Conservation (phyloP, 1,140 invertebrate species). For the Brachionus koreanus region DNA sequence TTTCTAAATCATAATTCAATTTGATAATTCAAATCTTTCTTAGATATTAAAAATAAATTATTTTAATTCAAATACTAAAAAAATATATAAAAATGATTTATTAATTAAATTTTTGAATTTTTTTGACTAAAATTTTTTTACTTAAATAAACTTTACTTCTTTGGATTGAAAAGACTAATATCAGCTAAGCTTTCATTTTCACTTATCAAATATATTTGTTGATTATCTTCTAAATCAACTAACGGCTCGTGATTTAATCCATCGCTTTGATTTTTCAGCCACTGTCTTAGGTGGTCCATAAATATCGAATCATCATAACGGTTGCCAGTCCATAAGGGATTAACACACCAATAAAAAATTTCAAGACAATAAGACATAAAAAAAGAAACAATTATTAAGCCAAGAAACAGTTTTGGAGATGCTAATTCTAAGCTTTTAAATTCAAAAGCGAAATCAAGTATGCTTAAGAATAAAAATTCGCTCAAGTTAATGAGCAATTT, state of each 20-base stretch:
- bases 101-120: too few species aligned
- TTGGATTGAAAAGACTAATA: too few species aligned
- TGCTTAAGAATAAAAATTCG: background rate
- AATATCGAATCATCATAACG: background rate
- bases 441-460: background rate
- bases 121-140: background rate
- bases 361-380: background rate
- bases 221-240: background rate
- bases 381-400: background rate
- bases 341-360: background rate
- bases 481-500: background rate
- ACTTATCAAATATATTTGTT: background rate
- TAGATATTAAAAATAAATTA: too few species aligned
- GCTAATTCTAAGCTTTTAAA: background rate
- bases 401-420: background rate
- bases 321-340: background rate
- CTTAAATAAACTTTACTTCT: background rate
- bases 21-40: too few species aligned
- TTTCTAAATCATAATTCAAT: too few species aligned
- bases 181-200: background rate
- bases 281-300: background rate
- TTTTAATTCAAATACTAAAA: too few species aligned
- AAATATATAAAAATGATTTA: too few species aligned
- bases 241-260: background rate
- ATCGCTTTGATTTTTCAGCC: background rate